phyloP scores from a whole-genome alignment of 2,113 vertebrate species.

The Zingel zingel region DNA sequence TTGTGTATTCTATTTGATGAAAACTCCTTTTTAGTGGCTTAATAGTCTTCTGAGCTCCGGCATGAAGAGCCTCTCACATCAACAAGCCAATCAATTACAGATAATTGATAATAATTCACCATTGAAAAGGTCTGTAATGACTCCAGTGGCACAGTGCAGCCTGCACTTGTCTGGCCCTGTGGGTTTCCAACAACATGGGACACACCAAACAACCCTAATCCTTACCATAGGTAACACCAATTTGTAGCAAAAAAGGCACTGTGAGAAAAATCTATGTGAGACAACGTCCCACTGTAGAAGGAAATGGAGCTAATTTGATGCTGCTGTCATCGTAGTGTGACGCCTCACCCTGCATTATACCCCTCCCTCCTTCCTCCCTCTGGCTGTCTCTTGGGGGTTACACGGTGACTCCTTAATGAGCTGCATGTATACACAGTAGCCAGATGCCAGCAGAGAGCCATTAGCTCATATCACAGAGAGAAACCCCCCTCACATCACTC shows the following conservation, averaged over 20 bases:
- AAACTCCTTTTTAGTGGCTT: background rate
- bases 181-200: background rate
- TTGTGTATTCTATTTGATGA: background rate
- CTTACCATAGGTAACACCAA: background rate
- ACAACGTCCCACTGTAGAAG: constrained; percentile 8
- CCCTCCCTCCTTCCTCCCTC: background rate
- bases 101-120: background rate
- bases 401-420: constrained; percentile 70
- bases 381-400: constrained; percentile 1
- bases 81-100: background rate
- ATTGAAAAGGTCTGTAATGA: background rate
- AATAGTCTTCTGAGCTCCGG: background rate
- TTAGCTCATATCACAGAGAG: constrained; percentile 77
- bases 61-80: background rate
- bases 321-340: constrained; percentile 29
- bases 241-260: background rate
- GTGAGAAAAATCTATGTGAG: constrained; percentile 22
- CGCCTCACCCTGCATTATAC: background rate
- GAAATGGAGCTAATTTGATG: constrained; percentile 49
- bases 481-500: background rate
- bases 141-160: too few relatives aligned
- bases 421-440: constrained; percentile 52
- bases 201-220: background rate
- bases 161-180: background rate
- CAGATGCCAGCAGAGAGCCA: constrained; percentile 74